These are phyloP conservation scores for Tetheella fluctuosa DNA, from an alignment of 2,888 invertebrate genomes.

Conservation along the genomic window DNA sequence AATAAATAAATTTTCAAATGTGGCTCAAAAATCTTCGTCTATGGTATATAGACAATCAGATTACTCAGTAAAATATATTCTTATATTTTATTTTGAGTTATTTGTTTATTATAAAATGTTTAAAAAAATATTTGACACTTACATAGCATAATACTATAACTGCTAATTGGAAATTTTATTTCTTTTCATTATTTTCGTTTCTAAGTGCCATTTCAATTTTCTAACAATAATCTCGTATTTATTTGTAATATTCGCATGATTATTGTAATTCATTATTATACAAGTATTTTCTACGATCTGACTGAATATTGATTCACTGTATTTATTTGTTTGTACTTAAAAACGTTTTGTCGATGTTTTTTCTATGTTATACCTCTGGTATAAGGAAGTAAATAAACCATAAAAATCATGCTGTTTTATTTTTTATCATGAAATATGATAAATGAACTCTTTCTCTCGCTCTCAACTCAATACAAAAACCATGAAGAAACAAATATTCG, in stretches of 20 bases:
- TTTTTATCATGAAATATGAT: too few relatives aligned
- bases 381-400: slow-evolving; percentile 46
- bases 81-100: slow-evolving; percentile 31
- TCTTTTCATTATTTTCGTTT: neutral
- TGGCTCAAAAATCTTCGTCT: neutral
- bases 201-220: slow-evolving; percentile 41
- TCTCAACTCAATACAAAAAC: too few relatives aligned
- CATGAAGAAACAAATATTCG: too few relatives aligned
- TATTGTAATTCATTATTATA: slow-evolving; percentile 37
- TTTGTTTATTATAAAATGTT: neutral
- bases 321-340: slow-evolving; percentile 77
- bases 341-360: slow-evolving; percentile 60
- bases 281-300: slow-evolving; percentile 52
- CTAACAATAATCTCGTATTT: slow-evolving; percentile 35
- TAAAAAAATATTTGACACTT: slow-evolving; percentile 27
- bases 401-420: slow-evolving; percentile 23
- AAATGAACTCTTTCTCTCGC: too few relatives aligned
- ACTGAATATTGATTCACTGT: slow-evolving; percentile 67
- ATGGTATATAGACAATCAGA: slow-evolving; percentile 15
- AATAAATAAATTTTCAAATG: too few relatives aligned
- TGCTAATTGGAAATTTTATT: slow-evolving; percentile 3
- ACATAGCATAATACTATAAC: slow-evolving; percentile 24
- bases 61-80: slow-evolving; percentile 38
- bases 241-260: slow-evolving; percentile 34
- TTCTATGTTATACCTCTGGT: slow-evolving; percentile 51